phyloP scores from a whole-genome alignment of 2,113 vertebrate genomes.

The Carassius auratus region DNA sequence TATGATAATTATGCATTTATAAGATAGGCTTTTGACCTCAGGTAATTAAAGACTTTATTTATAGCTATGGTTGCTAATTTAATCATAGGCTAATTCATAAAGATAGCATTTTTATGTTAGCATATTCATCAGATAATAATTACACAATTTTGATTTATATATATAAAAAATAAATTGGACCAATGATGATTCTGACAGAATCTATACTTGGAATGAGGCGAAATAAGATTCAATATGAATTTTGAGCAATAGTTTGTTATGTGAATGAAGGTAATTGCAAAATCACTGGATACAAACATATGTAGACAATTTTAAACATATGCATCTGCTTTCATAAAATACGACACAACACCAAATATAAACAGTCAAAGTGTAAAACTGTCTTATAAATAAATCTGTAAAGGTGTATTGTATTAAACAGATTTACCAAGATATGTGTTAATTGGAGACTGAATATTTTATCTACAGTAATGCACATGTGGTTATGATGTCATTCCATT shows the following conservation, averaged over 20 bases:
- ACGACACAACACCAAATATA: neutral
- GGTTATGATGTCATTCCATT: conserved; percentile 28
- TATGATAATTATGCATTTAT: too few relatives aligned
- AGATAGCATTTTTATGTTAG: too few relatives aligned
- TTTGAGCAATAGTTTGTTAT: neutral
- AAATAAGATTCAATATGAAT: neutral
- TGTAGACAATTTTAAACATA: neutral
- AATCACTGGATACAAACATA: neutral
- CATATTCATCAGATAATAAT: too few relatives aligned
- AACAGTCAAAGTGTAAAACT: neutral
- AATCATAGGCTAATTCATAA: too few relatives aligned
- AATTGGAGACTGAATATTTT: conserved; percentile 1
- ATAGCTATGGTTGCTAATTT: too few relatives aligned
- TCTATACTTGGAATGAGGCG: too few relatives aligned
- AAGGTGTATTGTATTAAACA: neutral
- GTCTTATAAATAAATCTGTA: conserved; percentile 12
- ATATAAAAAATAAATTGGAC: too few relatives aligned
- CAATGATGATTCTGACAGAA: too few relatives aligned
- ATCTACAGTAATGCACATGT: neutral
- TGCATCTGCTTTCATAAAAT: neutral
- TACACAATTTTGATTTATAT: too few relatives aligned
- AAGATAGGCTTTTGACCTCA: too few relatives aligned
- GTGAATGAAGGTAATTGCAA: neutral
- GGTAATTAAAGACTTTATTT: too few relatives aligned
- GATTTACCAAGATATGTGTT: neutral